Base-by-base conservation (phyloP, 2,797 vertebrate genomes). In the Phrynocephalus guinanensis region DNA sequence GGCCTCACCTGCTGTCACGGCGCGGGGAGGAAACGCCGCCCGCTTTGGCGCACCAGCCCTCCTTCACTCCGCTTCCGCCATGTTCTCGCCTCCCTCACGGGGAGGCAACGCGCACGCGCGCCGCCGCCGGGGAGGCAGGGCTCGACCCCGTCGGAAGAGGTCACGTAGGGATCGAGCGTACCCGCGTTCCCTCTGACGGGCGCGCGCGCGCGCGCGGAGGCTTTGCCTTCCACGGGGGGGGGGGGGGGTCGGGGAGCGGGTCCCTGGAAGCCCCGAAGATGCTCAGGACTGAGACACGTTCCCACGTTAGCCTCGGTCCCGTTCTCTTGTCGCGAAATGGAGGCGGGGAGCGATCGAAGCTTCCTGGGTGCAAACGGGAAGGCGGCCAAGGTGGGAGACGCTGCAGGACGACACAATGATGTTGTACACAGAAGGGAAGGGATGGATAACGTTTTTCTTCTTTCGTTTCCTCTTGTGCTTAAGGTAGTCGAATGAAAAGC, bases 41-140 rank as follows among this genome's bases (percentile, higher is more conserved):
- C 92, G 93, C 95, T 94, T 44, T 92, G 48, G 79, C 93, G 89
- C 90, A 89, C 94, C 4, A 93, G 89, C 94, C 95, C 95, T 96
- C 96, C 97, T 16, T 63, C 60, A 63, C 96, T 95, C 94, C 91
- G 95, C 95, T 96, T 96, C 96, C 96, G 96, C 96, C 96, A 97
- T 97, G 93, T 97, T 97, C 95, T 96, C 93, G 24, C 96, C 94
- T 95, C 96, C 96, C 96, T 96, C 95, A 88, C 94, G 94, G 94
- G 94, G 93, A 48, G 82, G 88, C 0, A 92, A 88, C 91, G 95
- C 97, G 96, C 97, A 96, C 93, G 95, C 97, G 96, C 91, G 77
- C 79, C 87, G 79, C 60, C 2, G 79, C 11, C 82, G 30, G 33
- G 9, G 28, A 63, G 79, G 76, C 52, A 44, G 85, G 84, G 5